Conservation (phyloP, 2,113 vertebrate genomes). For the Anhinga rufa region DNA sequence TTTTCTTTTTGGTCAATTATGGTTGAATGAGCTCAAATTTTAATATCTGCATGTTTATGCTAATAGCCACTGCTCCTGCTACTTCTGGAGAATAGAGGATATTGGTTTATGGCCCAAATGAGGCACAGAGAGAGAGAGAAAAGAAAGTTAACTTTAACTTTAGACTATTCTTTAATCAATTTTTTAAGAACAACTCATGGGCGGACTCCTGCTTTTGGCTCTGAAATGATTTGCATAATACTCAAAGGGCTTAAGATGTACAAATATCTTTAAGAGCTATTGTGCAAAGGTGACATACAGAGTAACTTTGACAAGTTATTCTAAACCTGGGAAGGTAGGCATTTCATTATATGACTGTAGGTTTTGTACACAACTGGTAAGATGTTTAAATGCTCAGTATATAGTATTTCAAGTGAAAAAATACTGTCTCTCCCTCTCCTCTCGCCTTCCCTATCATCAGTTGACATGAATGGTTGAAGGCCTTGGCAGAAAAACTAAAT, state of each 20-base stretch:
- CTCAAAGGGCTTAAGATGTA: background rate
- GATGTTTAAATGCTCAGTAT: background rate
- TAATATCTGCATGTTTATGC: constrained; percentile 11
- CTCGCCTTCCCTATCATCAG: background rate
- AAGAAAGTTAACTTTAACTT: background rate
- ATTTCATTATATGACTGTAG: background rate
- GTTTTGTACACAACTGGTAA: background rate
- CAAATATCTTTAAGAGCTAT: background rate
- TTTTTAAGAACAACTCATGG: background rate
- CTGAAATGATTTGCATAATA: background rate
- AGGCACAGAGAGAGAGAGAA: background rate
- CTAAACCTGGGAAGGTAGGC: background rate
- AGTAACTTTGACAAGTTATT: background rate
- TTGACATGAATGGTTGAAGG: background rate
- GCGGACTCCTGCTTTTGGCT: background rate
- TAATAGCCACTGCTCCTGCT: background rate
- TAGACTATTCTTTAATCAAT: background rate
- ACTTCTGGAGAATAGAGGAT: constrained; percentile 4
- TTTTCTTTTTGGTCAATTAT: constrained; percentile 28
- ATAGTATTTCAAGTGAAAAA: background rate
- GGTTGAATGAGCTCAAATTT: constrained; percentile 24
- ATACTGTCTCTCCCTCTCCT: background rate
- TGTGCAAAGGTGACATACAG: background rate
- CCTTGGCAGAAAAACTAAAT: constrained; percentile 8
- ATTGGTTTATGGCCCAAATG: background rate